These are phyloP conservation scores for Sminthopsis crassicaudata DNA, from an alignment of 2,113 vertebrate genomes.

Conservation along the genomic window DNA sequence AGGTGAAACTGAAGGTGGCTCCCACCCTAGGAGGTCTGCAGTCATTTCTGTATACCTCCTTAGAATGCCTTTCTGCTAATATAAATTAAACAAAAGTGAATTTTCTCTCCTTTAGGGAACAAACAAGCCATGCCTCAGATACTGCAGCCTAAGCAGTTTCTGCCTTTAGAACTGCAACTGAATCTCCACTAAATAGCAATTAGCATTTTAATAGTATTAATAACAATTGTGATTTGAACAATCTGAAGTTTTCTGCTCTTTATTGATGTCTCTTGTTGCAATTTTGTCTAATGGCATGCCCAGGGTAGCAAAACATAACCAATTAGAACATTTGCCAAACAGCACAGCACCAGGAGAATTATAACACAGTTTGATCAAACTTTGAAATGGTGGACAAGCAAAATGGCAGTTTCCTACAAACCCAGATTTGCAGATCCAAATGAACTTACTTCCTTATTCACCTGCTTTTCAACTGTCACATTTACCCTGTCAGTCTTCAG, in stretches of 20 bases:
- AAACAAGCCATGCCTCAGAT: constrained; percentile 70
- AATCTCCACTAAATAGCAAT: constrained; percentile 73
- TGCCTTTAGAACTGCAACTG: constrained; percentile 61
- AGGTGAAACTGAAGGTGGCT: constrained; percentile 73
- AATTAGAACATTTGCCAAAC: constrained; percentile 71
- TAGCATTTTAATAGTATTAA: constrained; percentile 81
- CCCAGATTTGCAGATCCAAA: not conserved
- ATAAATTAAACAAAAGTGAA: constrained; percentile 77
- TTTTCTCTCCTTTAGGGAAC: constrained; percentile 73
- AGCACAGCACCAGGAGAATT: constrained; percentile 57
- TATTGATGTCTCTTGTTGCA: constrained; percentile 73
- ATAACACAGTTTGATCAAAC: constrained; percentile 40
- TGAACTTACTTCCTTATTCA: not conserved
- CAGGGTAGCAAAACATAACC: constrained; percentile 74
- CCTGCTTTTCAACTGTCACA: not conserved
- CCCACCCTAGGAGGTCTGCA: constrained; percentile 62
- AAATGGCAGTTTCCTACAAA: constrained; percentile 15
- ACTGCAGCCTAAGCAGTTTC: constrained; percentile 75
- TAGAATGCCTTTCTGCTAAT: constrained; percentile 63
- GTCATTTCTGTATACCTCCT: constrained; percentile 61
- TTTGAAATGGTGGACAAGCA: constrained; percentile 30
- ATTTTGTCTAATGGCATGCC: constrained; percentile 73
- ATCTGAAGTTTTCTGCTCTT: constrained; percentile 71
- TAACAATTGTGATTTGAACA: constrained; percentile 73
- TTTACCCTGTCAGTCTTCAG: not conserved